A percentile compares a stretch with the other conserved stretches of the same genome.
Evolutionary conservation across 2,113 vertebrate species (phyloP).

Genomic region (Brevimyrus niger): DNA sequence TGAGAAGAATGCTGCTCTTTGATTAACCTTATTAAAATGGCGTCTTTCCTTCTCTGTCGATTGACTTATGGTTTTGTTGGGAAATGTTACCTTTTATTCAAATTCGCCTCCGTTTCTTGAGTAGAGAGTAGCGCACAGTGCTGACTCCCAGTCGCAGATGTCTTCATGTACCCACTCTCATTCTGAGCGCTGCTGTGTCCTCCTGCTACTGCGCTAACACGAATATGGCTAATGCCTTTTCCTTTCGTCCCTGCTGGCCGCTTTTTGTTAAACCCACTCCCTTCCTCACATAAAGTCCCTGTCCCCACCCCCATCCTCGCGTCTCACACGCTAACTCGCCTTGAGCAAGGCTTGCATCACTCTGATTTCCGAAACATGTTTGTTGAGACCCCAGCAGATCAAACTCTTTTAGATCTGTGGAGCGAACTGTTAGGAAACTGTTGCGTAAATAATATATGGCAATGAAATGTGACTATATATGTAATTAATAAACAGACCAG

Average conservation of each 20-base stretch:
- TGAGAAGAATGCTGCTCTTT: neutral
- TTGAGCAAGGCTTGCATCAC: neutral
- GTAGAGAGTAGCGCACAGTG: neutral
- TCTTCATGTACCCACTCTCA: neutral
- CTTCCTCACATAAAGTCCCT: neutral
- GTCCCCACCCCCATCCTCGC: neutral
- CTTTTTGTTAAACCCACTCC: conserved; percentile 1
- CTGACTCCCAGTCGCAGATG: neutral
- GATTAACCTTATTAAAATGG: conserved; percentile 6
- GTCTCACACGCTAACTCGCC: neutral
- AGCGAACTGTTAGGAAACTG: neutral
- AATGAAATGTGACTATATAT: neutral
- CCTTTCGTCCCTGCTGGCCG: neutral
- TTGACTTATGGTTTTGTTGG: neutral
- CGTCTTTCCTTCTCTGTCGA: neutral
- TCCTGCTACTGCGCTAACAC: neutral
- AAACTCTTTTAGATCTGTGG: neutral
- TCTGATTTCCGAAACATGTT: neutral
- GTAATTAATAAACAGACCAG: neutral
- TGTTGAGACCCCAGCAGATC: too few species aligned
- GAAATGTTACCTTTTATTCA: neutral
- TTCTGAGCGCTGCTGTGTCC: neutral
- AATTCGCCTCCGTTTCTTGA: neutral
- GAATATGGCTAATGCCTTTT: neutral
- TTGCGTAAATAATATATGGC: neutral